Evolutionary conservation across 2,888 invertebrate genomes (phyloP), one percentile per base, ranked within the genome.

Genomic region (Dryadula phaetusa): DNA sequence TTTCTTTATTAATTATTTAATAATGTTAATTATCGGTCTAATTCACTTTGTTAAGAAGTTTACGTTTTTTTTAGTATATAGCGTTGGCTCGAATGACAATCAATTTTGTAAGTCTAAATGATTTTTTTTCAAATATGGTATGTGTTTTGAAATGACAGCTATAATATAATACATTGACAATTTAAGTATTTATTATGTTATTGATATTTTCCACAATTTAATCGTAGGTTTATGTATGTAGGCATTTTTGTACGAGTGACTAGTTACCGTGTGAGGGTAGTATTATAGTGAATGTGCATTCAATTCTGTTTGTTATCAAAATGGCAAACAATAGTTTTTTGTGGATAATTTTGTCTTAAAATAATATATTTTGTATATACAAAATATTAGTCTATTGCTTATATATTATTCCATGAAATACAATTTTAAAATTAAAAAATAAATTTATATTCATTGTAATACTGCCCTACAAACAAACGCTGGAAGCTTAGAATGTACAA

Each of bases 11-110:
- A n/a, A n/a, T 22, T 47, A 25, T 25, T 14, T 47, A 25, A 40
- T n/a, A n/a, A n/a, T 47, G 22, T 56, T 37, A 56, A 37, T n/a
- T 34, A 5, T 56, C 54, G 54, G 54, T 56, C 54, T 56, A 56
- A 56, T 37, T 1, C 37, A 12, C 37, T 12, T 37, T 37, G 37
- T 20, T 1, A 22, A 2, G 12, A 10, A 5, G 16, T 2, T 3
- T 22, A 20, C 10, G 12, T 46, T 18, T 46, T 18, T 46, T 46
- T 12, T 46, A 22, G 18, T 14, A 12, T 12, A 14, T 46, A 10
- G 22, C 22, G 14, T 46, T 22, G 22, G 46, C 20, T 46, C 14
- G 20, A 46, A 46, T 10, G 20, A 12, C 3, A n/a, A 32, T 10
- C 16, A 5, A 20, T 54, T 54, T 47, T 7, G 22, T n/a, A n/a